Evolutionary conservation across 2,888 invertebrate species (phyloP).

Genomic region (Melitaea athalia): DNA sequence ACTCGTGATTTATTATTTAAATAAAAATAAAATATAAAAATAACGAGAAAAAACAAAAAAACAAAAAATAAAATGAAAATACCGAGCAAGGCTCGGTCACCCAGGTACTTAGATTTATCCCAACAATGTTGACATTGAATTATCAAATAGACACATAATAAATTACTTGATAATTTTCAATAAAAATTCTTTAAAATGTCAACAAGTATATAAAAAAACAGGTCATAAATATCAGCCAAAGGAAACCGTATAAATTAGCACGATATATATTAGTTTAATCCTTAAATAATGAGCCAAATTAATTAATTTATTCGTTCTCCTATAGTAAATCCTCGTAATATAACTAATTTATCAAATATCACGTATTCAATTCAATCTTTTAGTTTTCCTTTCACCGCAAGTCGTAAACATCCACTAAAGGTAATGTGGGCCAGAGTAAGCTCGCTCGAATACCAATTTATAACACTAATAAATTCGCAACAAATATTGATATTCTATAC

Average conservation of each 20-base stretch:
- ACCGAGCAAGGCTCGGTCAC: no score
- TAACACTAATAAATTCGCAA: slow-evolving; percentile 4
- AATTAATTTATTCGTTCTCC: slow-evolving; percentile 19
- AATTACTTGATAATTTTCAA: no score
- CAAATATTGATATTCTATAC: background rate
- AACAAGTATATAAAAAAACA: background rate
- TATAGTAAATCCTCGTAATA: slow-evolving; percentile 5
- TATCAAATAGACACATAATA: no score
- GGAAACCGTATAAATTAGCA: background rate
- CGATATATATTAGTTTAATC: background rate
- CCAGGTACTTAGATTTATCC: no score
- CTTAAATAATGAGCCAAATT: slow-evolving; percentile 20
- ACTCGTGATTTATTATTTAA: no score
- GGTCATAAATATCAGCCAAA: background rate
- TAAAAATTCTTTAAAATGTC: background rate
- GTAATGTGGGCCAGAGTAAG: slow-evolving; percentile 26
- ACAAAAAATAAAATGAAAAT: no score
- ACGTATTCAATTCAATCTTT: slow-evolving; percentile 23
- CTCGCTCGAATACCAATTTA: slow-evolving; percentile 16
- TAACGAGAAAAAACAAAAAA: no score
- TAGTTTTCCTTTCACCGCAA: slow-evolving; percentile 29
- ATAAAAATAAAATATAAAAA: no score
- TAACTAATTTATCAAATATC: slow-evolving; percentile 23
- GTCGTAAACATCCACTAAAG: slow-evolving; percentile 30
- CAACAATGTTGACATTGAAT: no score